Evolutionary conservation across 2,888 invertebrate species (phyloP), one percentile per base, ranked within the genome.

Genomic region (Drosophila colorata): DNA sequence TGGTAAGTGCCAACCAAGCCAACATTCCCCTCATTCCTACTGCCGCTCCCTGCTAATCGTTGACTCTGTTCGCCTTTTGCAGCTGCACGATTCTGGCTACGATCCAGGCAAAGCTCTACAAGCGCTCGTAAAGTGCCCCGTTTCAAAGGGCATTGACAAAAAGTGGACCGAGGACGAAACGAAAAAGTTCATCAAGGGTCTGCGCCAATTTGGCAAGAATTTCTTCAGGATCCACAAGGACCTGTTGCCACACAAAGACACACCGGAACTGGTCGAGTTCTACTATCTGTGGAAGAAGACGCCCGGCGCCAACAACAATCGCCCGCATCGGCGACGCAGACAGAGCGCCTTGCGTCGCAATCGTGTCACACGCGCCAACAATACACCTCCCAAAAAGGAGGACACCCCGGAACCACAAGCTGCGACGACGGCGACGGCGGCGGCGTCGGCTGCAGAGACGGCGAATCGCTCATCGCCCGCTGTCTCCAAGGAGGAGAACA

Each of bases 261-360:
- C 99, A 89, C 96, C 98, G 59, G 99, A 99, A 92, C 93, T 99
- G 90, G 98, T 99, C 57, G 98, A 99, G 92, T 99, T 98, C 93
- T 99, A 99, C 93, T 99, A 99, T 93, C 94, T 98, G 91, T 99
- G 99, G 99, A 99, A 99, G 94, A 99, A 99, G 93, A 98, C 99
- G 38, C 98, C 99, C 18, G 98, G 98, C 88, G 99, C 99, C 71
- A 97, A 98, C 92, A 98, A 97, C 92, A 98, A 98, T 92, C 95
- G 99, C 82, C 98, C 98, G 25, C 98, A 98, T 91, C 94, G 98
- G 78, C 94, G 98, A 91, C 94, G 98, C 75, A 94, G 98, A 55
- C 97, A 97, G 92, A 96, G 96, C 83, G 97, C 97, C 52, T 93
- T 98, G 86, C 94, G 98, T 80, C 94, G 98, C 88, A 97, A 97